Conservation (phyloP, 2,797 vertebrate genomes). For the Oreonectes daqikongensis region DNA sequence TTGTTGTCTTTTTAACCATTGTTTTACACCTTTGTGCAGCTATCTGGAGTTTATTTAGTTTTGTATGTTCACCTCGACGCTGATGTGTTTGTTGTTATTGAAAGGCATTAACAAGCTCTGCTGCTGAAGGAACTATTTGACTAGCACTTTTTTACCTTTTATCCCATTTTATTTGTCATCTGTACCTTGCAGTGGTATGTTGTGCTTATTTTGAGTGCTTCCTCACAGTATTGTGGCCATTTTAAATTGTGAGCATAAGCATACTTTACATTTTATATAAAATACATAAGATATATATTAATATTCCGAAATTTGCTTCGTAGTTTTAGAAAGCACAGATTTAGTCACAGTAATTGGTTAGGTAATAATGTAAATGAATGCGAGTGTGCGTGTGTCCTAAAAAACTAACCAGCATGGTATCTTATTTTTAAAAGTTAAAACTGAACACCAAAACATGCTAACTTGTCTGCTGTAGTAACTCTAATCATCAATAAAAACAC, state of each 20-base stretch:
- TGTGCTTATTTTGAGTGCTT: constrained; percentile 19
- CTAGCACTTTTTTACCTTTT: constrained; percentile 1
- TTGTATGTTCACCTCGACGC: not conserved
- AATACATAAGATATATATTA: constrained; percentile 59
- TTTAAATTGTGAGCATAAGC: constrained; percentile 43
- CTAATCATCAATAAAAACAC: too few relatives aligned
- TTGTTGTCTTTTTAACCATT: not conserved
- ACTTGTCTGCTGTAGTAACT: not conserved
- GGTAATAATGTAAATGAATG: constrained; percentile 1
- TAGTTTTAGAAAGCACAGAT: constrained; percentile 67
- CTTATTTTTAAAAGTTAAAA: constrained; percentile 27
- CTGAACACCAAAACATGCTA: not conserved
- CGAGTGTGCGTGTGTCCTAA: constrained; percentile 12
- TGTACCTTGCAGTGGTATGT: not conserved
- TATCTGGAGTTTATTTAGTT: not conserved
- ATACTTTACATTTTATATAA: constrained; percentile 57
- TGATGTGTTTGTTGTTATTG: not conserved
- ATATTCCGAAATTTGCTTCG: constrained; percentile 64
- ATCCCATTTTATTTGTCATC: not conserved
- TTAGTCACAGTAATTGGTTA: constrained; percentile 50
- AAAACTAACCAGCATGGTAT: constrained; percentile 64
- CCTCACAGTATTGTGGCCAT: not conserved
- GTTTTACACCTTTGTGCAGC: constrained; percentile 6
- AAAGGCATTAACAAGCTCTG: not conserved
- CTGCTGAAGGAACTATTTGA: constrained; percentile 12